Percentiles rank a stretch among this genome's conserved stretches.
These are phyloP conservation scores for Philaenus spumarius DNA, from an alignment of 1,140 invertebrate species.

Conservation along the genomic window DNA sequence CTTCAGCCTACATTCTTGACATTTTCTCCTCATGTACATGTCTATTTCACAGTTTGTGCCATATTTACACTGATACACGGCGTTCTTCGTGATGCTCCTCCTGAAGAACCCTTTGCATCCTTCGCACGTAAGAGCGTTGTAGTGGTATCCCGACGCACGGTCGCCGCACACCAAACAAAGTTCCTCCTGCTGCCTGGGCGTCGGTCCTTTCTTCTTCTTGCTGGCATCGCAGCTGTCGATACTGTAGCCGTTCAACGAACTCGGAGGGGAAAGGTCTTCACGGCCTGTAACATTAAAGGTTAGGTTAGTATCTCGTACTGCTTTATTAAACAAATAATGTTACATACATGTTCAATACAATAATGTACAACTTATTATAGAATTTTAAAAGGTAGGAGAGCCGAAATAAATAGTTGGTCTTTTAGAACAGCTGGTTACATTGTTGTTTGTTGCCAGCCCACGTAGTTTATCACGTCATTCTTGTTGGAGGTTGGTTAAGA, in stretches of 20 bases:
- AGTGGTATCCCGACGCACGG: constrained; percentile 96
- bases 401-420: too few species aligned
- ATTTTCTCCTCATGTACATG: constrained; percentile 99
- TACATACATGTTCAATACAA: too few species aligned
- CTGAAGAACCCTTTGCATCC: constrained; percentile 98
- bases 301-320: too few species aligned
- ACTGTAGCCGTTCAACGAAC: constrained; percentile 79
- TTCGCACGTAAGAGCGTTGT: constrained; percentile 98
- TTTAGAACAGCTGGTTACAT: too few species aligned
- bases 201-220: constrained; percentile 82
- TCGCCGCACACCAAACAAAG: constrained; percentile 96
- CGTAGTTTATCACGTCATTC: too few species aligned
- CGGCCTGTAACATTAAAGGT: constrained; percentile 70
- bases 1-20: constrained; percentile 95
- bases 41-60: constrained; percentile 95
- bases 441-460: too few species aligned
- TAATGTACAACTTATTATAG: too few species aligned
- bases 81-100: constrained; percentile 95
- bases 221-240: constrained; percentile 70
- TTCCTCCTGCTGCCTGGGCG: constrained; percentile 89
- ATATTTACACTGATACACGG: constrained; percentile 97
- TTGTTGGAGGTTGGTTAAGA: too few species aligned
- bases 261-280: constrained; percentile 84
- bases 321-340: too few species aligned
- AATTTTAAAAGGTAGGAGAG: too few species aligned